Evolutionary conservation across 1,140 invertebrate species (phyloP), one percentile per base, ranked within the genome.

Genomic region (Aphelenchoides fujianensis): DNA sequence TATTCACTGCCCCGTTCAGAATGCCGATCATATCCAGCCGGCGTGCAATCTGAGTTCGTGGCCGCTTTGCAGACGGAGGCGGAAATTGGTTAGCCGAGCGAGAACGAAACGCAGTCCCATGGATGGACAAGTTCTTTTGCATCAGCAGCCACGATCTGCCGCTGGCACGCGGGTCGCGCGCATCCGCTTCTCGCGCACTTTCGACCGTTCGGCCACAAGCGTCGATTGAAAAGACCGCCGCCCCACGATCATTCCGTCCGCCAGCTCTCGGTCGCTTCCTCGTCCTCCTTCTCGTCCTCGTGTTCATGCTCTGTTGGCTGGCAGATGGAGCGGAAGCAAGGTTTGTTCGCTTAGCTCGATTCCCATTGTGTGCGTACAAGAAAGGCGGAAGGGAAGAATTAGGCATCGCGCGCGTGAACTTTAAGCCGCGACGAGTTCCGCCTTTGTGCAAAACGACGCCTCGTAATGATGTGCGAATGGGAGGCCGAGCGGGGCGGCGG

Each of bases 71-170:
- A 48, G n/a, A n/a, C n/a, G n/a, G n/a, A n/a, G n/a, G n/a, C n/a
- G 23, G 23, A 48, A 48, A 48, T 48, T 48, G 41, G 23, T n/a
- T n/a, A n/a, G n/a, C n/a, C n/a, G n/a, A n/a, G 12, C 41, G 41
- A 48, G 41, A 48, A 48, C 12, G 41, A 48, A 48, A 48, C 41
- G 41, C 41, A 23, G 41, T 48, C 41, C 41, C 41, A 48, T 48
- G 41, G 41, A 48, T 48, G 41, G 41, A 48, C 41, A 48, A 23
- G 41, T 48, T 48, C 41, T 48, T 48, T 48, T 48, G 41, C 23
- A 12, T 23, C 41, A 48, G 41, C 41, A 48, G 41, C 41, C 23
- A 12, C 12, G 41, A 48, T 48, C 41, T 48, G 41, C 41, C 41
- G 41, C 23, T 48, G 41, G 41, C 12, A 16, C 41, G 41, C 41